phyloP scores from a whole-genome alignment of 2,888 invertebrate species.

The Tetranychus piercei region DNA sequence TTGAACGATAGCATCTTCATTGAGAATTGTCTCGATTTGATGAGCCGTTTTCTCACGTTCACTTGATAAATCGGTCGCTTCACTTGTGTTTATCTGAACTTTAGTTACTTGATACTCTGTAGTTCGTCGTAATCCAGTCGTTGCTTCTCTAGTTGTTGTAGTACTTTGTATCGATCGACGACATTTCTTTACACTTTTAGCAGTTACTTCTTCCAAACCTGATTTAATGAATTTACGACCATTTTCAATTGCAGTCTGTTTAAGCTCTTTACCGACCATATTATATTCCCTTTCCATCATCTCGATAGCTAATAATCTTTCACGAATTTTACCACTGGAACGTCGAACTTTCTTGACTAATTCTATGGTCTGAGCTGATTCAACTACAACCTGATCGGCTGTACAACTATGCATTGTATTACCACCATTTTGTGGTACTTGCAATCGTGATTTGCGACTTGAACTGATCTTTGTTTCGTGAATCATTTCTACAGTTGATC shows the following conservation, averaged over 20 bases:
- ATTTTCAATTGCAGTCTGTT: background rate
- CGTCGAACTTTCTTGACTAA: constrained; percentile 5
- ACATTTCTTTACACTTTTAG: background rate
- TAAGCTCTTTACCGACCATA: background rate
- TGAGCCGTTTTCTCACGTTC: constrained; percentile 24
- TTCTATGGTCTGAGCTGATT: constrained; percentile 5
- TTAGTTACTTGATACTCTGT: constrained; percentile 23
- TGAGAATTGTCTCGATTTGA: constrained; percentile 22
- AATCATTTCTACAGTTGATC: constrained; percentile 11
- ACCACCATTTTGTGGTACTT: background rate
- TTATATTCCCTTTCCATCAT: constrained; percentile 10
- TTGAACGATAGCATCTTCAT: constrained; percentile 24
- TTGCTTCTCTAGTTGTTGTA: background rate
- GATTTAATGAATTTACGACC: background rate
- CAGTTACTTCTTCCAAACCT: background rate
- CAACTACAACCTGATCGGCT: background rate
- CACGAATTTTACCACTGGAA: constrained; percentile 13
- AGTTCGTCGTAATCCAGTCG: background rate
- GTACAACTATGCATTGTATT: background rate
- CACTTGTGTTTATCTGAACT: constrained; percentile 25
- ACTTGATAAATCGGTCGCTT: constrained; percentile 21
- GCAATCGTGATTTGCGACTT: constrained; percentile 1
- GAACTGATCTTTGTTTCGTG: constrained; percentile 10
- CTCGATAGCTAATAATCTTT: constrained; percentile 9
- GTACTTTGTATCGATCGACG: background rate